These are phyloP conservation scores for Gulo gulo DNA, from an alignment of 2,113 vertebrate species.

Conservation along the genomic window DNA sequence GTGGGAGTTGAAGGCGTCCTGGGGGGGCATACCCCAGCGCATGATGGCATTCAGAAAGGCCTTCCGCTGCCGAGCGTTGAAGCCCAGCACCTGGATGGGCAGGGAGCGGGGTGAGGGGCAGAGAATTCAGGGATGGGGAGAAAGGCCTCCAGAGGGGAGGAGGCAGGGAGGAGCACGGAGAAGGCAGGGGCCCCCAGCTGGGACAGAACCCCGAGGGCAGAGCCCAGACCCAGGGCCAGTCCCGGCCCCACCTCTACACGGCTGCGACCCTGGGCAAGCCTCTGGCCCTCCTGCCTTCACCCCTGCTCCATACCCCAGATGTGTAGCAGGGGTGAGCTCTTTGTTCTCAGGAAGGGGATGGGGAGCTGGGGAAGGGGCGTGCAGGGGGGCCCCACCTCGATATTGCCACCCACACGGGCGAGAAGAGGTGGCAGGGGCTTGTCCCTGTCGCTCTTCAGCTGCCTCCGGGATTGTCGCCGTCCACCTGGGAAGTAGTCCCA, in stretches of 20 bases:
- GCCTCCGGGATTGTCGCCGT: slow-evolving; percentile 94
- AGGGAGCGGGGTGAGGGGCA: fast-evolving
- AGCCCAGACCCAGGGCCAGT: neutral
- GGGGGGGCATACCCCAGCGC: slow-evolving; percentile 99
- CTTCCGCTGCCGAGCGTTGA: slow-evolving; percentile 97
- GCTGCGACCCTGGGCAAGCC: neutral
- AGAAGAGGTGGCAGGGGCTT: slow-evolving; percentile 96
- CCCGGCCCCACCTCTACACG: neutral
- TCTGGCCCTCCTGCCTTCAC: neutral
- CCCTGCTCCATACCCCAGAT: neutral
- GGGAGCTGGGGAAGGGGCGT: neutral
- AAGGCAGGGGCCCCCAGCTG: neutral
- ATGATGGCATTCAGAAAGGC: slow-evolving; percentile 98
- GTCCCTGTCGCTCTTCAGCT: slow-evolving; percentile 95
- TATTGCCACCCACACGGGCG: slow-evolving; percentile 96
- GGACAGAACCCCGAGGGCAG: neutral
- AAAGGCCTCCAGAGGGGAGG: neutral
- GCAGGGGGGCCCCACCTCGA: slow-evolving; percentile 87
- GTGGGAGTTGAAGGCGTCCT: slow-evolving; percentile 98
- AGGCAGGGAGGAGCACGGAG: fast-evolving
- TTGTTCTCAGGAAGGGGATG: neutral
- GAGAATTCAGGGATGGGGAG: neutral
- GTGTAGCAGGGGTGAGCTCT: too few relatives aligned
- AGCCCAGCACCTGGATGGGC: slow-evolving; percentile 91
- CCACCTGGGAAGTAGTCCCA: slow-evolving; percentile 84